Base-by-base conservation (phyloP, 2,888 invertebrate species). In the Chalcosyrphus nemorum region DNA sequence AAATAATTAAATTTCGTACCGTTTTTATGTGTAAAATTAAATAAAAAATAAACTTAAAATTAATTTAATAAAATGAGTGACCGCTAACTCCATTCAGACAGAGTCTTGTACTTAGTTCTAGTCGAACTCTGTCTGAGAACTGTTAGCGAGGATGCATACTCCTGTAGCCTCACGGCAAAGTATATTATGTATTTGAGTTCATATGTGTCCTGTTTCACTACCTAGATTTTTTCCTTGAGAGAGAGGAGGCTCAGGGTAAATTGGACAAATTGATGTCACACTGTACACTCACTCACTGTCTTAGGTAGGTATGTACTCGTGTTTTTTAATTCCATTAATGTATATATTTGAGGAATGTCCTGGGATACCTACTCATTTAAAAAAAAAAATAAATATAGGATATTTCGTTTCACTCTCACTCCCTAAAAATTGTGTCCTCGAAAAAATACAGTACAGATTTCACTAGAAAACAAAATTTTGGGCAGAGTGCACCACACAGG, bases 101-200 rank as follows among this genome's bases (percentile, higher is more conserved):
- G 90, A 91, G 91, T 89, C 85, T 77, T 47, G 71, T 65, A 72
- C 85, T 85, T 87, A 88, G 89, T 88, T 89, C 89, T 88, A 88
- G 89, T 87, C 87, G 89, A 90, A 89, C 91, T 91, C 91, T 90
- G 90, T 89, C 91, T 89, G 91, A 90, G 89, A 89, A 90, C 90
- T 90, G 89, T 88, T 63, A 82, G 43, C 43, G 29, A 17, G 47
- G 54, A 15, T 74, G 56, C 32, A 56, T 38, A 52, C 38, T 77
- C 27, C 54, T 56, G 13, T 19, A 47, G 65, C 59, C 66, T 41
- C 65, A n/a, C 1, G 52, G 29, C 9, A 43, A 61, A 11, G 57
- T 59, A 81, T 7, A 59, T 59, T 6, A 81, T 43, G 35, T 59
- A 57, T 13, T 21, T 27, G 17, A 50, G n/a, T 19, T 29, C 32